Percentiles rank a stretch among this genome's conserved stretches.
These are phyloP conservation scores for Macropus fuliginosus DNA, from an alignment of 2,797 vertebrate genomes.

Conservation along the genomic window DNA sequence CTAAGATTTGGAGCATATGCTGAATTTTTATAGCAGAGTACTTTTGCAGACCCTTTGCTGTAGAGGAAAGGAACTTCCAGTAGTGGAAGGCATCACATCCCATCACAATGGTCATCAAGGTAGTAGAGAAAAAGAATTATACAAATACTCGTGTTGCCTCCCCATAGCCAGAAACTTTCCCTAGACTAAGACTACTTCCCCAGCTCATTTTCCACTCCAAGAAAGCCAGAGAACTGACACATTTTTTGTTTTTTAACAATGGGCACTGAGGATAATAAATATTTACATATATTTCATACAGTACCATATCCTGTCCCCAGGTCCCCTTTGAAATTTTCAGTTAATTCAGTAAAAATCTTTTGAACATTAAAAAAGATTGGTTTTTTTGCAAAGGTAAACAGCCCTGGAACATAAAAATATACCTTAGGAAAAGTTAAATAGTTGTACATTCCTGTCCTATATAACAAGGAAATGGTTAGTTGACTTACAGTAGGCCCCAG, in stretches of 20 bases:
- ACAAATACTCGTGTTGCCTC: neutral
- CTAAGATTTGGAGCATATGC: neutral
- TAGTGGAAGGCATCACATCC: neutral
- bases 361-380: slow-evolving; percentile 54
- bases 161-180: neutral
- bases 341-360: slow-evolving; percentile 52
- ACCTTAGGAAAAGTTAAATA: slow-evolving; percentile 50
- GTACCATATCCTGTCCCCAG: slow-evolving; percentile 65
- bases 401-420: slow-evolving; percentile 49
- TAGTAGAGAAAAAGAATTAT: neutral
- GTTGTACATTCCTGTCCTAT: slow-evolving; percentile 57
- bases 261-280: slow-evolving; percentile 55
- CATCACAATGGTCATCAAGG: neutral
- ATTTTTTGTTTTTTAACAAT: slow-evolving; percentile 61
- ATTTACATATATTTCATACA: slow-evolving; percentile 36
- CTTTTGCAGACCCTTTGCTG: neutral
- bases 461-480: slow-evolving; percentile 45
- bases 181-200: neutral
- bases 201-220: slow-evolving; percentile 19
- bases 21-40: neutral
- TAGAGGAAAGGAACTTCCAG: neutral
- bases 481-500: neutral
- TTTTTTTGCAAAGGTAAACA: slow-evolving; percentile 57
- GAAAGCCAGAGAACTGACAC: slow-evolving; percentile 26
- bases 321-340: slow-evolving; percentile 66